These are phyloP conservation scores for Craniophora ligustri DNA, from an alignment of 2,888 invertebrate genomes.

Conservation along the genomic window DNA sequence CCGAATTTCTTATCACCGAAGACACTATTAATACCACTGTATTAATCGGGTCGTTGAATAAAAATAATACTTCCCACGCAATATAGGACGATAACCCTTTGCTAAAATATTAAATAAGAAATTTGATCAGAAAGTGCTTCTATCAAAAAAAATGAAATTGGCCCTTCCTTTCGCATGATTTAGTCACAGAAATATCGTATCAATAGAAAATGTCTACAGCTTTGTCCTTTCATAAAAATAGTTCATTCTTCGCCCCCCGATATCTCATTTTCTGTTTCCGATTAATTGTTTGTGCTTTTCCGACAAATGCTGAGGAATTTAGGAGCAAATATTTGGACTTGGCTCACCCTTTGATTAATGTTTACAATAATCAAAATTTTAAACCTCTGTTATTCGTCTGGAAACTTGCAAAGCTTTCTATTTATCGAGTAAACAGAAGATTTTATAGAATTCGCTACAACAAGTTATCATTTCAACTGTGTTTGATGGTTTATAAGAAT, in stretches of 20 bases:
- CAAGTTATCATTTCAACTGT: conserved; percentile 24
- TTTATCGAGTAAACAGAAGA: conserved; percentile 18
- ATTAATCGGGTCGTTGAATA: too few species aligned
- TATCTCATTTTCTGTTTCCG: conserved; percentile 7
- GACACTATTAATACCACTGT: too few species aligned
- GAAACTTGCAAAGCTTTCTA: conserved; percentile 14
- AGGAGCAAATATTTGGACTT: conserved; percentile 35
- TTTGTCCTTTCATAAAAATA: conserved; percentile 17
- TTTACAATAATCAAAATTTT: conserved; percentile 31
- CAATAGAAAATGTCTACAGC: conserved; percentile 4
- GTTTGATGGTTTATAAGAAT: conserved; percentile 9
- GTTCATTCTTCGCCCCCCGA: neutral
- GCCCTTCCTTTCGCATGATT: conserved; percentile 18
- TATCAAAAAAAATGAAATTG: conserved; percentile 35
- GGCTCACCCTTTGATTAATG: conserved; percentile 31
- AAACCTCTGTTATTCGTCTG: conserved; percentile 28
- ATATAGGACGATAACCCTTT: neutral
- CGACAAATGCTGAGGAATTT: conserved; percentile 7
- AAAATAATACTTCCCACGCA: neutral
- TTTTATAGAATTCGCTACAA: conserved; percentile 5
- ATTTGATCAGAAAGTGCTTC: conserved; percentile 11
- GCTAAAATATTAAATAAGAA: neutral
- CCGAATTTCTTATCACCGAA: too few species aligned
- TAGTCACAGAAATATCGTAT: conserved; percentile 16
- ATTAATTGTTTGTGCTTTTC: conserved; percentile 12